Base-by-base conservation (phyloP, 2,797 vertebrate genomes). In the Sebastes goodei region DNA sequence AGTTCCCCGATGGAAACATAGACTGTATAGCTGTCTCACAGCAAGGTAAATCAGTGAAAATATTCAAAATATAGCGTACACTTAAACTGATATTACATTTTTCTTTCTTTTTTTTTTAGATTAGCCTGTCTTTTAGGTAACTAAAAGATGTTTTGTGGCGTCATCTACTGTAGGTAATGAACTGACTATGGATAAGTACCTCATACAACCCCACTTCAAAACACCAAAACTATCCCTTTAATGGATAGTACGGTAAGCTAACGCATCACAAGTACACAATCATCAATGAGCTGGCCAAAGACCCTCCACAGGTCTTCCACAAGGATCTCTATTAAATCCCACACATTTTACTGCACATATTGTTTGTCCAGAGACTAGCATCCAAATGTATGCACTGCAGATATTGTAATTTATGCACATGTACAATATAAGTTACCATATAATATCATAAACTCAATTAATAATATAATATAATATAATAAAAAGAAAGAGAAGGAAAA, bases 371-470 rank as follows among this genome's bases (percentile, higher is more conserved):
- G 27, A 61, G 33, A 49, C 23, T 2, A 46, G 4, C 21, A 67
- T 71, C 7, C 10, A 64, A 56, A 74, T 67, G 35, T 75, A 75
- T 68, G 67, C 52, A 68, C 46, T 49, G 71, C 75, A 75, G 30
- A 64, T n/a, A 69, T 64, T 86, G 14, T 59, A 42, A 42, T 65
- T 53, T 82, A 42, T 57, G 55, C 35, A 72, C 25, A 76, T 29
- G 32, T 67, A 71, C 8, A 52, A 12, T 32, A 55, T 15, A 62
- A 42, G 60, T 30, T 60, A 4, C 20, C 8, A 55, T 25, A 25
- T 1, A 23, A n/a, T 17, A 32, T 9, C 17, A 64, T 32, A 33
- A 72, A 68, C 56, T 53, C 12, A 20, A 29, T 62, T 71, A 20
- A 53, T 30, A 64, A 60, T 61, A 71, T 29, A 74, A 20, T 23